Percentiles rank a stretch among this genome's conserved stretches.
Conservation (phyloP, 2,797 vertebrate genomes). For the Epinephelus awoara region DNA sequence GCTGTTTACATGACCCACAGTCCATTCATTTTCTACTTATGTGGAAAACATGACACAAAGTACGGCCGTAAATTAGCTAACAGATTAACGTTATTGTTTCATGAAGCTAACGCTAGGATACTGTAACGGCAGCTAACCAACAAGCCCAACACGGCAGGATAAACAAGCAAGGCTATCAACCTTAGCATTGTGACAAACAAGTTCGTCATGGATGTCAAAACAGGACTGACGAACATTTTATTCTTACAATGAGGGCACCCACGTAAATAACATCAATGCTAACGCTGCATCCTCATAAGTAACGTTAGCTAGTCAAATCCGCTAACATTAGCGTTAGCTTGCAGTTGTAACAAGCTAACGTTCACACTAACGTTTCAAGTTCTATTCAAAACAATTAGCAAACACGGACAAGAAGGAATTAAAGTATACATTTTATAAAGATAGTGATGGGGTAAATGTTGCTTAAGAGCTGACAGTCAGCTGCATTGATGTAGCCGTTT, state of each 20-base stretch:
- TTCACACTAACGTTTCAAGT: slow-evolving; percentile 26
- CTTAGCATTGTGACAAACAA: background rate
- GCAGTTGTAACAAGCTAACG: slow-evolving; percentile 25
- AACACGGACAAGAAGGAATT: background rate
- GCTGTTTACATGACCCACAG: background rate
- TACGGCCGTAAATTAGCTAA: too few species aligned
- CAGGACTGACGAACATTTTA: background rate
- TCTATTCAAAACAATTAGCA: slow-evolving; percentile 47
- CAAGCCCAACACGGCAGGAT: background rate
- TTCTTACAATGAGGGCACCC: fast-evolving
- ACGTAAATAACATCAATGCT: background rate
- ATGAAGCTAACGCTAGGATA: background rate
- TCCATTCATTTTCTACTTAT: fast-evolving
- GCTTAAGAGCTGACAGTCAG: background rate
- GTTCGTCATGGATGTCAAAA: background rate
- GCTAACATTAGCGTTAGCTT: slow-evolving; percentile 40
- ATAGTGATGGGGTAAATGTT: background rate
- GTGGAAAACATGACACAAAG: background rate
- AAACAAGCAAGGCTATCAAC: background rate
- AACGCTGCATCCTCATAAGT: background rate
- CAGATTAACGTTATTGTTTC: background rate
- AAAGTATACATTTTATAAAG: background rate
- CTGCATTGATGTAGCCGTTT: background rate
- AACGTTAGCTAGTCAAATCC: slow-evolving; percentile 3
- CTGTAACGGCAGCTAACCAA: background rate